Conservation (phyloP, 2,113 vertebrate genomes). For the Abramis brama region DNA sequence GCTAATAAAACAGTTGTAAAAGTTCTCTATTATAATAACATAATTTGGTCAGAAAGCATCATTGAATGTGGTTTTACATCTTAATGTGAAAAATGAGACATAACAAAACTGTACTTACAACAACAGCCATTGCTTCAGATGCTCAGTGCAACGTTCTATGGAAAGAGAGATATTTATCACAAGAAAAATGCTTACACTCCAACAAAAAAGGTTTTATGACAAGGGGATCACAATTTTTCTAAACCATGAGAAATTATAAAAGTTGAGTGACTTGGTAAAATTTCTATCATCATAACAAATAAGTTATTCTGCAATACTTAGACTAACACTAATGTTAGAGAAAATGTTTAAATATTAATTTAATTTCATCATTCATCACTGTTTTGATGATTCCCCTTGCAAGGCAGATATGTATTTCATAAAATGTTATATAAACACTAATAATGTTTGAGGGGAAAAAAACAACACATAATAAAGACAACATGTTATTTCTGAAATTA, state of each 20-base stretch:
- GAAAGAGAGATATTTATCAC: constrained; percentile 45
- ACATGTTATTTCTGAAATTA: neutral
- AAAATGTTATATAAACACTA: neutral
- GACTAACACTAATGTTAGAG: neutral
- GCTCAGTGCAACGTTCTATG: constrained; percentile 46
- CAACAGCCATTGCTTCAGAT: constrained; percentile 74
- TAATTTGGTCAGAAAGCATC: neutral
- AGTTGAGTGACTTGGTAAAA: neutral
- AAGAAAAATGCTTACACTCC: neutral
- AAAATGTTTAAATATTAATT: neutral
- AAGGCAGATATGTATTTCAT: neutral
- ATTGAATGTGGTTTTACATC: neutral
- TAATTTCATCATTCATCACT: neutral
- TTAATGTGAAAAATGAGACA: neutral
- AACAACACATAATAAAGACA: neutral
- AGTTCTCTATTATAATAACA: neutral
- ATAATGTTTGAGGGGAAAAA: neutral
- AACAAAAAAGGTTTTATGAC: neutral
- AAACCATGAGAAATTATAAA: neutral
- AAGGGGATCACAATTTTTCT: neutral
- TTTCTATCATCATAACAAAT: too few relatives aligned
- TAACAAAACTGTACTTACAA: constrained; percentile 68
- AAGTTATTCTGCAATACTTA: neutral
- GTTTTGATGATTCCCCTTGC: neutral
- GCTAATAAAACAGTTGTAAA: neutral